Evolutionary conservation across 2,888 invertebrate genomes (phyloP).

Genomic region (Drosophila melanocephala): DNA sequence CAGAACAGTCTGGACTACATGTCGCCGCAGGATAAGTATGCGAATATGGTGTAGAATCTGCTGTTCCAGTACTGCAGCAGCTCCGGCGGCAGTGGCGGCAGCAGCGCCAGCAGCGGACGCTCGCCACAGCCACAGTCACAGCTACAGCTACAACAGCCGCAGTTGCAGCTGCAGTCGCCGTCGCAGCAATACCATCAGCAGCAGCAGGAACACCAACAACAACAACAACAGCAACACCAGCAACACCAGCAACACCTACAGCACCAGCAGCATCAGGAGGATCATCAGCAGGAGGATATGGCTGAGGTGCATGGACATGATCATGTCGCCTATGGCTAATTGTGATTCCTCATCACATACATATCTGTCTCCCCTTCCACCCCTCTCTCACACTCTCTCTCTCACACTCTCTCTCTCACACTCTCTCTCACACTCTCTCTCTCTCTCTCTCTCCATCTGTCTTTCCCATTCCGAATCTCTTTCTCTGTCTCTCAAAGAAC

Average conservation of each 20-base stretch:
- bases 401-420: background rate
- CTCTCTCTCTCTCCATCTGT: background rate
- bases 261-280: conserved; percentile 30
- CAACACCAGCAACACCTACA: conserved; percentile 14
- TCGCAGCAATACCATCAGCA: conserved; percentile 25
- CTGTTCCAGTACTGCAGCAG: conserved; percentile 82
- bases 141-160: conserved; percentile 33
- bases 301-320: conserved; percentile 46
- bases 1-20: conserved; percentile 86
- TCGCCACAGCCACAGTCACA: conserved; percentile 47
- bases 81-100: conserved; percentile 57
- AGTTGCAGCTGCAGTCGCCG: conserved; percentile 28
- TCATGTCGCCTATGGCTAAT: conserved; percentile 54
- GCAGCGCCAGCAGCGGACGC: conserved; percentile 59
- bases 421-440: no score
- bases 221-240: background rate
- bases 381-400: no score
- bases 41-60: conserved; percentile 86
- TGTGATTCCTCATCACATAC: conserved; percentile 39
- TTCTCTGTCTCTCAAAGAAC: conserved; percentile 7
- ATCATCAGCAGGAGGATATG: conserved; percentile 39
- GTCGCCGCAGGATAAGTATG: conserved; percentile 86
- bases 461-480: background rate
- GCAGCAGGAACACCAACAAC: conserved; percentile 17
- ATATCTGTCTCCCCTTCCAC: conserved; percentile 8